Evolutionary conservation across 37 sponge, comb jelly and placozoan species (phyloP), one percentile per base, ranked within the genome.

Genomic region (Lycopodina hypogea): DNA sequence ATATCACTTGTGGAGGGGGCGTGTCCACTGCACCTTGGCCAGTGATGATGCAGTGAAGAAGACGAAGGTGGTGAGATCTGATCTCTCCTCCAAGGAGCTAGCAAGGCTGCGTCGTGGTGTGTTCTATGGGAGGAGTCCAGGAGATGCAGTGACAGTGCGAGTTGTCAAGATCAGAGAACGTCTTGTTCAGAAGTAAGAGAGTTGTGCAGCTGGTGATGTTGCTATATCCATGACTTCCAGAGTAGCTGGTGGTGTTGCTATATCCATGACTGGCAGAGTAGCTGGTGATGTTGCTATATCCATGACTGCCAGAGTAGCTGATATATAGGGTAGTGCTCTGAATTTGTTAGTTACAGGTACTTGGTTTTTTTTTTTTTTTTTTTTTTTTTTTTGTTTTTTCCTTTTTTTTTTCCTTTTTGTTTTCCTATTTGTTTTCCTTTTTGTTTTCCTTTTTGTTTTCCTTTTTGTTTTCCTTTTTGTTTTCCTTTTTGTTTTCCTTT

Each of bases 1-100:
- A 42, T 69, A 81, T 58, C 83, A 86, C 56, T 42, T 72, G 14
- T 68, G 62, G 64, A 58, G 48, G 42, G 93, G 93, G 30, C 51
- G 93, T 26, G 76, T 93, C 32, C 93, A 93, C 76, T 72, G 73
- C 40, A 84, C 89, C 67, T 36, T 84, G 63, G 71, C 60, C 35
- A 70, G 60, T 15, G 90, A 93, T 45, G 24, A 28, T 1, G 77
- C 26, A 4, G 67, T 23, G 59, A 33, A 69, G 57, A 69, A 66
- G 21, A 34, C 23, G 22, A 14, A n/a, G 35, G 41, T 37, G 1
- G 28, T 60, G 12, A 29, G 50, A 38, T 77, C 65, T 9, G n/a
- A 41, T 30, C 17, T 38, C 33, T 58, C 61, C 4, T 24, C 29
- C 28, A n/a, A 24, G 37, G 66, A 6, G 29, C 56, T 32, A 1